These are phyloP conservation scores for Maconellicoccus hirsutus DNA, from an alignment of 1,140 invertebrate species.

Conservation along the genomic window DNA sequence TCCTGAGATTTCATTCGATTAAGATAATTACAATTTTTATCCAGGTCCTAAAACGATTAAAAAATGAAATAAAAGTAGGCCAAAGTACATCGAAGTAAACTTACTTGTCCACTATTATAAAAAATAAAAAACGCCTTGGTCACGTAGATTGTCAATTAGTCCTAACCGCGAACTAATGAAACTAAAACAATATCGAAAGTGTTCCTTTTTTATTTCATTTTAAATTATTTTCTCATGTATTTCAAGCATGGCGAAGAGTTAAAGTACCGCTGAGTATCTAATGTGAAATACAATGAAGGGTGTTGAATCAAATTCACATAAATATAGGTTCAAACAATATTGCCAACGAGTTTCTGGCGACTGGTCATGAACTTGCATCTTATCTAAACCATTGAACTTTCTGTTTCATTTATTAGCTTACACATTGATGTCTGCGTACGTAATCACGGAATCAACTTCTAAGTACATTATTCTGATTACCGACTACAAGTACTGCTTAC, in stretches of 20 bases:
- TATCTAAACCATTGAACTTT: background rate
- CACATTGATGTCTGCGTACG: no score
- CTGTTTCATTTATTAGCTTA: background rate
- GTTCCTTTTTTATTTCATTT: background rate
- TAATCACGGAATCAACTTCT: no score
- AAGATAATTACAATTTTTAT: background rate
- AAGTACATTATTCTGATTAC: no score
- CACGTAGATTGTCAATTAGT: slow-evolving; percentile 3
- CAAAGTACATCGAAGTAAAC: background rate
- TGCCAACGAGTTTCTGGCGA: background rate
- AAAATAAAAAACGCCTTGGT: background rate
- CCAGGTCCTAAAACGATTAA: background rate
- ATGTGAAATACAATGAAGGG: background rate
- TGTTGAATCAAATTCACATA: background rate
- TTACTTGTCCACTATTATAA: background rate
- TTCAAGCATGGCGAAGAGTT: background rate
- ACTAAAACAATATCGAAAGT: slow-evolving; percentile 1
- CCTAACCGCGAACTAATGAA: background rate
- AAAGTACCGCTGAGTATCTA: background rate
- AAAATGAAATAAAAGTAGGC: background rate
- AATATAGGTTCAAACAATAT: background rate
- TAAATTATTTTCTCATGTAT: background rate
- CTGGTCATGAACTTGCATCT: background rate
- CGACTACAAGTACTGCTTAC: no score
- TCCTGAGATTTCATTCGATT: background rate